Evolutionary conservation across 2,888 invertebrate species (phyloP).

Genomic region (Trissolcus brochymenae): DNA sequence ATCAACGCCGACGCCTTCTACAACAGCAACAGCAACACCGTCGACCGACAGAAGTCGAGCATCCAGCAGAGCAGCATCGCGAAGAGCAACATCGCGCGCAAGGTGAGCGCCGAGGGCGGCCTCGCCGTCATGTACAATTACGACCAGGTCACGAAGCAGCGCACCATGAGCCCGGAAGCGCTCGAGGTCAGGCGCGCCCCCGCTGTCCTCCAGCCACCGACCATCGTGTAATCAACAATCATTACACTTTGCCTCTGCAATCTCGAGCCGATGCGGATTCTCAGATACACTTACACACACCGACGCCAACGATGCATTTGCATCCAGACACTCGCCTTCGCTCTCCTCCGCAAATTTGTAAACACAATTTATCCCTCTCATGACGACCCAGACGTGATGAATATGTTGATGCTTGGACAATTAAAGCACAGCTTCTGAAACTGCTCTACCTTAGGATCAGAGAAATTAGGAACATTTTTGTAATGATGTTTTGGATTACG

Average conservation of each 20-base stretch:
- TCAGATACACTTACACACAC: background rate
- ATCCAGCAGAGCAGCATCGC: slow-evolving; percentile 27
- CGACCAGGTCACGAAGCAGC: slow-evolving; percentile 70
- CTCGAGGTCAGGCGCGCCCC: slow-evolving; percentile 94
- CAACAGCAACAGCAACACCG: slow-evolving; percentile 44
- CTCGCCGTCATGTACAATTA: slow-evolving; percentile 73
- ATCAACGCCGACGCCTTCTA: slow-evolving; percentile 74
- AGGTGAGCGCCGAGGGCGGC: slow-evolving; percentile 65
- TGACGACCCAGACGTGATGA: no score
- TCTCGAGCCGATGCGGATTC: background rate
- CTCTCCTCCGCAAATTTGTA: background rate
- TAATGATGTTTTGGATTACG: no score
- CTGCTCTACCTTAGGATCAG: no score
- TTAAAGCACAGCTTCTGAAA: no score
- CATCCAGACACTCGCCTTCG: background rate
- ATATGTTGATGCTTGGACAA: no score
- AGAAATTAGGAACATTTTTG: no score
- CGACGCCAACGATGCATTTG: background rate
- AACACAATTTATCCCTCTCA: no score
- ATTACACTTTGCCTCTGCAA: slow-evolving; percentile 1
- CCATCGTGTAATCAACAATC: slow-evolving; percentile 81
- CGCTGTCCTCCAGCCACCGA: slow-evolving; percentile 92
- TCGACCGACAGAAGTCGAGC: slow-evolving; percentile 47
- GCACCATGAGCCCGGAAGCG: slow-evolving; percentile 82
- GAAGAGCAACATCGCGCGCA: slow-evolving; percentile 59